Evolutionary conservation across 2,888 invertebrate genomes (phyloP), one percentile per base, ranked within the genome.

Genomic region (Arctia plantaginis): DNA sequence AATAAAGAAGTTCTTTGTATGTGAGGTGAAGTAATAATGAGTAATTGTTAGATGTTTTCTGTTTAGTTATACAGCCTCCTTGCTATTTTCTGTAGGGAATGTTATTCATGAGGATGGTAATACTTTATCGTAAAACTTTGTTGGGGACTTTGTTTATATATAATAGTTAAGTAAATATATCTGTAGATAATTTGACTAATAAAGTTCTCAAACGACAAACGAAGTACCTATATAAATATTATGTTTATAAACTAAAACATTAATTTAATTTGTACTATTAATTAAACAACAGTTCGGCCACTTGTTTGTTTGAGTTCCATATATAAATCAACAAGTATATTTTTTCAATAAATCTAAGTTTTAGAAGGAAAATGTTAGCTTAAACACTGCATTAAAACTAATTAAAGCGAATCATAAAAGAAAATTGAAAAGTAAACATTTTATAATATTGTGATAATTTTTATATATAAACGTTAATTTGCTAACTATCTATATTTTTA

Each of bases 1-100:
- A 27, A 59, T 51, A 68, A 20, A n/a, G 55, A 59, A 59, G 27
- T 69, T 55, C 18, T 59, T 55, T 71, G 51, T 65, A 33, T 55
- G 35, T 55, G 55, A 35, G 55, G 18, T n/a, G 15, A 47, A 71
- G 64, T 23, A 65, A 64, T 71, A 71, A 65, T 71, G 65, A 47
- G 44, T 71, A 33, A 47, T 64, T 70, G 69, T 70, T 71, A 23
- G 35, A 67, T 7, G 23, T 55, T 35, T 55, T 69, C 15, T 35
- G 39, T 69, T 59, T 55, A 15, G n/a, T 69, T 62, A 62, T 20
- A 59, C 41, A 41, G 30, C 30, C 44, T 44, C 30, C 30, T 30
- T 30, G 20, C 27, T 47, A 30, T 67, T 47, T 47, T 33, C 47
- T 33, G 30, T 47, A 13, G 13, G 23, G 13, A 67, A 23, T 30